Base-by-base conservation (phyloP, 2,797 vertebrate species). In the Parotocinclus haroldoi region DNA sequence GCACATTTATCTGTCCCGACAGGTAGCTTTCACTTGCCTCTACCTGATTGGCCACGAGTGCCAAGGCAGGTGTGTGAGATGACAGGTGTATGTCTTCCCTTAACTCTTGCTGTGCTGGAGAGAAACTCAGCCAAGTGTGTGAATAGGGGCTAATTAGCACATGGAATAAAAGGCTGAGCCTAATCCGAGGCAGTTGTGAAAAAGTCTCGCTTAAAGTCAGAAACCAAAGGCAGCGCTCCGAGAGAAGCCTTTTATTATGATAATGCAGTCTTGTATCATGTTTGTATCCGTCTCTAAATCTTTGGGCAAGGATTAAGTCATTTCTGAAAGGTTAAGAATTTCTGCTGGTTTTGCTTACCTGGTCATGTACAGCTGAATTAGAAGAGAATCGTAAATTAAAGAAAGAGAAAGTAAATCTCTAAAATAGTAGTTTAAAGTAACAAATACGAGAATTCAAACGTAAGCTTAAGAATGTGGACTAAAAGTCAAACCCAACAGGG, bases 31-130 rank as follows among this genome's bases (percentile, higher is more conserved):
- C 85, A 81, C 79, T 82, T 74, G 71, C n/a, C 79, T 18, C 68
- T 72, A 38, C 18, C 88, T 88, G 91, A 98, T 97, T 98, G 96
- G 96, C 89, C 83, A 79, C 67, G 79, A 71, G 36, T 1, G 0
- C 66, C 44, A 84, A 90, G 89, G 94, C 93, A 93, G 92, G 93
- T 95, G 93, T 87, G 92, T 87, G 89, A 92, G 90, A 92, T 83
- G 83, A 92, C 96, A 98, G 96, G 95, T 98, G 94, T 91, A 92
- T 86, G 60, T n/a, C 63, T 76, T 59, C 68, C 74, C 69, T 93
- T 94, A 94, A 94, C 92, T 80, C 91, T 88, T 87, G 72, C 78
- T 76, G 54, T 72, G 72, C 89, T 82, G 79, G 79, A 79, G 79
- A 81, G 85, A 86, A 87, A 86, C 82, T 62, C 7, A 8, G 19